A percentile compares a stretch with the other conserved stretches of the same genome.
Conservation (phyloP, 2,888 invertebrate species). For the Hydraecia micacea region DNA sequence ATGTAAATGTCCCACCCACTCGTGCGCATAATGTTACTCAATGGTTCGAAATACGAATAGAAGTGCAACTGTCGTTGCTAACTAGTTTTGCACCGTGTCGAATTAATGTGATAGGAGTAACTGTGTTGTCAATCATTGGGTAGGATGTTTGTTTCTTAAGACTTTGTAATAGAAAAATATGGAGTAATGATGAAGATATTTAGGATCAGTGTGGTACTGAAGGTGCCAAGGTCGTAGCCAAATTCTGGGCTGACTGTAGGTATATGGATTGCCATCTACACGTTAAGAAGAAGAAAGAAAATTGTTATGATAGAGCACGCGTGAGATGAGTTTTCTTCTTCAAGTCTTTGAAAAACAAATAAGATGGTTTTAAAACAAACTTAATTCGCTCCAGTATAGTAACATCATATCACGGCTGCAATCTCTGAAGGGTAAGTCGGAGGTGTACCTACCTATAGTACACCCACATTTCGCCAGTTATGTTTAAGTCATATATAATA, state of each 20-base stretch:
- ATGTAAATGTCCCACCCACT: slow-evolving; percentile 83
- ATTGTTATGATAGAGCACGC: not conserved
- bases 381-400: not conserved
- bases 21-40: slow-evolving; percentile 60
- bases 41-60: slow-evolving; percentile 46
- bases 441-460: not conserved
- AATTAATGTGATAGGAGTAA: slow-evolving; percentile 52
- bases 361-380: not conserved
- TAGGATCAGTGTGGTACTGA: too few species aligned
- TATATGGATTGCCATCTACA: too few species aligned
- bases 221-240: too few species aligned
- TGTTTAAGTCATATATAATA: not conserved
- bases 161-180: not conserved
- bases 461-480: not conserved
- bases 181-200: not conserved
- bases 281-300: too few species aligned
- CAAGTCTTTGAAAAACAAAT: not conserved
- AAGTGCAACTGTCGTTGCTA: slow-evolving; percentile 51
- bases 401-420: too few species aligned
- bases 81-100: slow-evolving; percentile 54
- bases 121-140: slow-evolving; percentile 52
- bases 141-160: slow-evolving; percentile 14
- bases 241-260: too few species aligned
- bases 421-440: not conserved
- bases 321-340: not conserved